A percentile compares a stretch with the other conserved stretches of the same genome.
These are phyloP conservation scores for Drosophila willistoni DNA, from an alignment of 1,140 invertebrate species.

Conservation along the genomic window DNA sequence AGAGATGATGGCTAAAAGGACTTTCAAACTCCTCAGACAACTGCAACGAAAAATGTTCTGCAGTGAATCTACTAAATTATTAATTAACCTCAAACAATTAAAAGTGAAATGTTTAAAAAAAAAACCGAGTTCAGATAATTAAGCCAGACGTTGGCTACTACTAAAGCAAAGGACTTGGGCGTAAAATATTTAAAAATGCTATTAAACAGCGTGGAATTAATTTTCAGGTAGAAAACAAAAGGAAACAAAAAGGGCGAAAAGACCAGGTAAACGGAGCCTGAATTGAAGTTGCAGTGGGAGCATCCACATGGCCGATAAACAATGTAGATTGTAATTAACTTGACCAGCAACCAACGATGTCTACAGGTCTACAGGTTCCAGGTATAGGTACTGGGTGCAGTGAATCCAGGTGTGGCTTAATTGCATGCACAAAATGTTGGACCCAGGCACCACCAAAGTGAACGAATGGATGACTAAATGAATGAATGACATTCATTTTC, in stretches of 20 bases:
- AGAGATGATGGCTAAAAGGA: constrained; percentile 1
- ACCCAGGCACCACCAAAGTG: constrained; percentile 17
- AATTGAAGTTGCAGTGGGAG: background rate
- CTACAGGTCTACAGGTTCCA: too few relatives aligned
- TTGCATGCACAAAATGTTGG: constrained; percentile 63
- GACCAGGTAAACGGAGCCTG: constrained; percentile 9
- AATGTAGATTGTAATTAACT: constrained; percentile 80
- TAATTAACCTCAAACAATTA: constrained; percentile 79
- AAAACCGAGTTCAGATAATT: constrained; percentile 49
- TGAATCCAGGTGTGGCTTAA: constrained; percentile 45
- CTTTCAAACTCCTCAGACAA: constrained; percentile 9
- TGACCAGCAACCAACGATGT: constrained; percentile 35
- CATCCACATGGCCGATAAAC: constrained; percentile 55
- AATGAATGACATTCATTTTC: constrained; percentile 80
- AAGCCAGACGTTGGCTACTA: constrained; percentile 29
- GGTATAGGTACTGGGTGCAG: background rate
- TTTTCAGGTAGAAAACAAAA: constrained; percentile 12
- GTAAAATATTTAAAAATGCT: constrained; percentile 60
- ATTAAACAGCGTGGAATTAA: constrained; percentile 49
- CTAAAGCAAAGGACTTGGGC: constrained; percentile 3
- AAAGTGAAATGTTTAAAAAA: constrained; percentile 59
- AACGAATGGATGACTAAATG: constrained; percentile 24
- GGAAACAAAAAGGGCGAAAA: constrained; percentile 4
- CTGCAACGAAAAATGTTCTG: constrained; percentile 47
- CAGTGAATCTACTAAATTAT: constrained; percentile 73